Evolutionary conservation across 92 coral and sea anemone species (phyloP).

Genomic region (Galaxea fascicularis): DNA sequence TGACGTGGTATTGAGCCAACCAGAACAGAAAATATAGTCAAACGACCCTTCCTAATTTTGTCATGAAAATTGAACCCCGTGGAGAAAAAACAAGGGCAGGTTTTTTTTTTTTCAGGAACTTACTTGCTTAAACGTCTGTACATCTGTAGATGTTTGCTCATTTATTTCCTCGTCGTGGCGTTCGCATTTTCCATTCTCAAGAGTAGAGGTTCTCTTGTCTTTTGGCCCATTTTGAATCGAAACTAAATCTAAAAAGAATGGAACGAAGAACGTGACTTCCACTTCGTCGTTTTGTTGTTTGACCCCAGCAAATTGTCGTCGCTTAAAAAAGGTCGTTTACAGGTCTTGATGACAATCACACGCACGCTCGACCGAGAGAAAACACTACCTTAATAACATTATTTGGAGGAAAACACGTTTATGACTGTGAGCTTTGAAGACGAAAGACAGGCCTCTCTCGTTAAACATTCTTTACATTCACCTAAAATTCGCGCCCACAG

Average conservation of each 20-base stretch:
- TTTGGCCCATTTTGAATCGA: slow-evolving; percentile 2
- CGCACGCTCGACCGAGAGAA: too few species aligned
- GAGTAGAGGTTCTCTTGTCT: background rate
- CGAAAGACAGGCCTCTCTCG: background rate
- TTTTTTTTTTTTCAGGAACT: background rate
- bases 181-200: background rate
- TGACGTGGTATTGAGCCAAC: too few species aligned
- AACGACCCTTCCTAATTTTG: background rate
- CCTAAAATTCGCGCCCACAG: too few species aligned
- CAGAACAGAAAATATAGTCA: too few species aligned
- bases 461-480: too few species aligned
- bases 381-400: too few species aligned
- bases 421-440: background rate
- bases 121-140: slow-evolving; percentile 17
- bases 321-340: background rate
- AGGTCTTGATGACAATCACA: too few species aligned
- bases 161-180: background rate
- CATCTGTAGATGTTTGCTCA: slow-evolving; percentile 6
- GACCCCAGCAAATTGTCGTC: too few species aligned
- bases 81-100: background rate
- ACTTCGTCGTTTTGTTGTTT: background rate
- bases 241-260: background rate
- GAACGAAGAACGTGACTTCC: too few species aligned
- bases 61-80: background rate
- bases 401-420: too few species aligned